Base-by-base conservation (phyloP, 1,140 invertebrate genomes). In the Aphelinus atriplicis region DNA sequence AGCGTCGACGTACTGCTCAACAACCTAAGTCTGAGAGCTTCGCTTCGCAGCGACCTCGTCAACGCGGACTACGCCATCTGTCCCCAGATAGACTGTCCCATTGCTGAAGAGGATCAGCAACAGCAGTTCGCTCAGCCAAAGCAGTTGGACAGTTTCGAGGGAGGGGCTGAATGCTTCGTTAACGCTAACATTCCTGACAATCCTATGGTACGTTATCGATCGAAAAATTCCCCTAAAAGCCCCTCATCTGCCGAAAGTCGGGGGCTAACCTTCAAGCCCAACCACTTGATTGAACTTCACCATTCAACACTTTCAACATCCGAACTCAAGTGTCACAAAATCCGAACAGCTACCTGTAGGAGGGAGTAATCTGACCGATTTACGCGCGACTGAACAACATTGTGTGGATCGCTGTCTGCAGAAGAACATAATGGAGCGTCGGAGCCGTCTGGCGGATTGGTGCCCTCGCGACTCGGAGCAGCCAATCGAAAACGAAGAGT, bases 401-500 rank as follows among this genome's bases (percentile, higher is more conserved):
- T 55, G 26, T 26, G 26, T 26, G 26, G 26, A 26, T 26, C 26
- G 26, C 26, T 26, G 43, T 26, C 46, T 10, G n/a, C 2, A 66
- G 65, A 67, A 74, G 26, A 74, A 57, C 51, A 68, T 74, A 1
- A 9, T 55, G 48, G 50, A 66, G 10, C 53, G 74, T n/a, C 74
- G 53, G 2, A 45, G 60, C 2, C 56, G 73, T n/a, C 42, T 76
- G 56, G 45, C 57, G 0, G 64, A 76, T 26, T 86, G 84, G 80
- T 84, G 86, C 60, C 84, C 88, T 3, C 80, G 80, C 53, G 86
- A 87, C 63, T 83, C 89, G 0, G 86, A 88, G 46, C 89, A 89
- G 53, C 91, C 92, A 4, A 94, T 95, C 66, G 94, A 96, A 86
- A 92, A 94, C 77, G 94, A 95, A 76, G 94, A 96, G 85, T 96